Base-by-base conservation (phyloP, 1,140 invertebrate species). In the Bombus huntii region DNA sequence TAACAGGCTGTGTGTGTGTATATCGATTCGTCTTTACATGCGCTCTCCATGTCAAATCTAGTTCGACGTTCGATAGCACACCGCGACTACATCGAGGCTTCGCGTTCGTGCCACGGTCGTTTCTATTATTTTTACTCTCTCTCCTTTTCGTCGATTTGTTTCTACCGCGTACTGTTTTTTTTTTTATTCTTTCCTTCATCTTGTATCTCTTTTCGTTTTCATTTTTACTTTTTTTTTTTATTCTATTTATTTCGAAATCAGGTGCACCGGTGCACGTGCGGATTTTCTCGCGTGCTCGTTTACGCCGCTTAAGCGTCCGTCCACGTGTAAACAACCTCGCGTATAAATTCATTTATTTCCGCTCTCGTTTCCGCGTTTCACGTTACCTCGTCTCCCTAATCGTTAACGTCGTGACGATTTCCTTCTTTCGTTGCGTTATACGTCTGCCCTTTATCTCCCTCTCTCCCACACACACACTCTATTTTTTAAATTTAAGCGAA, bases 11-110 rank as follows among this genome's bases (percentile, higher is more conserved):
- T 10, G 34, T 3, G 4, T 28, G 13, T 37, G 22, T 34, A 8
- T 81, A 74, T 68, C 83, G 78, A 85, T 81, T 85, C 70, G 70
- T 73, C 68, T 73, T 85, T 74, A 81, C 71, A 80, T 53, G 78
- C 78, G 59, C 70, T 53, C 76, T 84, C 74, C 75, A 65, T 78
- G 82, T 72, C 53, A 39, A 80, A 42, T 84, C 59, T 78, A 25
- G 57, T 76, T 53, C 70, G 83, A 80, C 57, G 83, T 80, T 80
- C 83, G 76, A 85, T 53, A 57, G 57, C 57, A 37, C 31, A 37
- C 25, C 44, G 66, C 72, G 59, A 53, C 13, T 18, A 31, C 47
- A 28, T 78, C 76, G 39, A 74, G 44, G 31, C 39, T 75, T 71
- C 74, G 57, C 25, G 62, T 57, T 85, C 77, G 22, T 47, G 28